These are phyloP conservation scores for Coelopa pilipes DNA, from an alignment of 2,888 invertebrate genomes.

Conservation along the genomic window DNA sequence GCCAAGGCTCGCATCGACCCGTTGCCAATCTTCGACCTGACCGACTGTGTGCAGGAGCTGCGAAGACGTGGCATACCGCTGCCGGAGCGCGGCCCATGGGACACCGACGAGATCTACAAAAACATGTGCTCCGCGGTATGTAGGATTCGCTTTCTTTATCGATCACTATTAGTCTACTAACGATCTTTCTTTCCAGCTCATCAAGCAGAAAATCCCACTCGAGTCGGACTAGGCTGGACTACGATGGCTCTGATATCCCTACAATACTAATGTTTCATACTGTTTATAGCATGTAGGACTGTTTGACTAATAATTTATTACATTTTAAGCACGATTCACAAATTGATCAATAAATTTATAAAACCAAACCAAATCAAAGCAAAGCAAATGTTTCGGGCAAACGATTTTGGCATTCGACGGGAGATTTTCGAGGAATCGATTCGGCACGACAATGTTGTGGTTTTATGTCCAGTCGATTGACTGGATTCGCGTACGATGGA, in stretches of 20 bases:
- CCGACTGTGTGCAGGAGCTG: slow-evolving; percentile 88
- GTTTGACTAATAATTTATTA: background rate
- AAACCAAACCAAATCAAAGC: background rate
- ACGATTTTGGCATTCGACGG: too few relatives aligned
- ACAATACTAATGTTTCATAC: background rate
- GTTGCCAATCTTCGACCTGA: slow-evolving; percentile 85
- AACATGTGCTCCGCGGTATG: slow-evolving; percentile 84
- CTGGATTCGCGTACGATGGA: too few relatives aligned
- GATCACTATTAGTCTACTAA: slow-evolving; percentile 13
- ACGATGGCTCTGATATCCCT: background rate
- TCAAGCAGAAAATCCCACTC: slow-evolving; percentile 60
- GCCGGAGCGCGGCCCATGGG: slow-evolving; percentile 84
- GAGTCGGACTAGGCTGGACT: slow-evolving; percentile 47
- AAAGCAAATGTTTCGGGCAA: too few relatives aligned
- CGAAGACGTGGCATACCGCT: slow-evolving; percentile 84
- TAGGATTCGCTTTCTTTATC: slow-evolving; percentile 42
- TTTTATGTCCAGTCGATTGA: background rate
- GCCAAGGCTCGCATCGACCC: slow-evolving; percentile 88
- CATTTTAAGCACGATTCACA: background rate
- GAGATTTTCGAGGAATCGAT: background rate
- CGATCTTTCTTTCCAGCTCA: slow-evolving; percentile 51
- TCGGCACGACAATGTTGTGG: background rate
- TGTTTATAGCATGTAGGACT: background rate
- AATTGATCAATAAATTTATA: slow-evolving; percentile 9
- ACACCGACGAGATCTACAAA: slow-evolving; percentile 85